Conservation (phyloP, 2,113 vertebrate species). For the Amblyopsis rosae region DNA sequence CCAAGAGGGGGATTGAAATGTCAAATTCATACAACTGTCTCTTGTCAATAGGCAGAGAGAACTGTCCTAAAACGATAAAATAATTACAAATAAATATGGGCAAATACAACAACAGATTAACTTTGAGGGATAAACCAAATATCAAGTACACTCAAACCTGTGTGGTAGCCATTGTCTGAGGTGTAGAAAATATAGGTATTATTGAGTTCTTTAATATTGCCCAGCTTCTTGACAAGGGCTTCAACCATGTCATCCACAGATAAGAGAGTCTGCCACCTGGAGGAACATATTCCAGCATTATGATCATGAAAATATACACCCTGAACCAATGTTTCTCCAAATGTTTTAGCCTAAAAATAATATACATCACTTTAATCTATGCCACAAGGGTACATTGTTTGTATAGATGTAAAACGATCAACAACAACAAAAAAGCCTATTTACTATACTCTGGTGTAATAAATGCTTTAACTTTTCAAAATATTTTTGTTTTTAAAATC, state of each 20-base stretch:
- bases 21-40: conserved; percentile 83
- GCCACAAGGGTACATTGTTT: too few species aligned
- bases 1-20: conserved; percentile 76
- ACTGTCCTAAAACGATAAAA: conserved; percentile 71
- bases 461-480: too few species aligned
- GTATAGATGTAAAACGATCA: too few species aligned
- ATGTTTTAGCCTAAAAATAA: neutral
- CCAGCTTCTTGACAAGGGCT: conserved; percentile 74
- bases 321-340: neutral
- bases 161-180: conserved; percentile 82
- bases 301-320: neutral
- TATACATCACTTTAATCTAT: neutral
- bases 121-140: neutral
- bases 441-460: too few species aligned
- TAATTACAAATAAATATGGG: neutral
- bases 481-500: too few species aligned
- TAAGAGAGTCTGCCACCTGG: conserved; percentile 79
- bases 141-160: conserved; percentile 59
- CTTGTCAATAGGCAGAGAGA: conserved; percentile 81
- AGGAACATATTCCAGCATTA: neutral
- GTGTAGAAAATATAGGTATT: conserved; percentile 81
- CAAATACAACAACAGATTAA: neutral
- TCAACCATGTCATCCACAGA: conserved; percentile 83
- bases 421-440: too few species aligned
- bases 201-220: conserved; percentile 68